A percentile compares a stretch with the other conserved stretches of the same genome.
Evolutionary conservation across 2,113 vertebrate species (phyloP).

Genomic region (Ceyx cyanopectus): DNA sequence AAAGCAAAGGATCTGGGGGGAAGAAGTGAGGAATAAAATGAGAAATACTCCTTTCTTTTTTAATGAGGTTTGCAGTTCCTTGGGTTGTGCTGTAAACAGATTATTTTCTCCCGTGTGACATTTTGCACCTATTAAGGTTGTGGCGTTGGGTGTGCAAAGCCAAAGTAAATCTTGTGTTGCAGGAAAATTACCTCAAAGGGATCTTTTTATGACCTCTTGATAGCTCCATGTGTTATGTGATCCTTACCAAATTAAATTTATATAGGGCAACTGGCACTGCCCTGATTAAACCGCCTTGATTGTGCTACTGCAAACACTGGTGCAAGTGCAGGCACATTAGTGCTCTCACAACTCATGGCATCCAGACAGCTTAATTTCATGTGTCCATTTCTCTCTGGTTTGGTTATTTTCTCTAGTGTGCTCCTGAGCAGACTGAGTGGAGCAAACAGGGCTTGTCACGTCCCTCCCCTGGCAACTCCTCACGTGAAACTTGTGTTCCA

Average conservation of each 20-base stretch:
- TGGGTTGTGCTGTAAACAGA: neutral
- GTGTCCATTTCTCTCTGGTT: neutral
- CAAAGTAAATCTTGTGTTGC: neutral
- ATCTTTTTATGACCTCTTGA: neutral
- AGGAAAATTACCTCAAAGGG: slow-evolving; percentile 5
- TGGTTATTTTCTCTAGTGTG: neutral
- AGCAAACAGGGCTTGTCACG: neutral
- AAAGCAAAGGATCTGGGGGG: neutral
- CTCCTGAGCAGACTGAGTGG: neutral
- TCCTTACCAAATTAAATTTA: slow-evolving; percentile 29
- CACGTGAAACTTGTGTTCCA: neutral
- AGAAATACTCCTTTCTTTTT: neutral
- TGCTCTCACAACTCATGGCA: neutral
- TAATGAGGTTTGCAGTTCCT: neutral
- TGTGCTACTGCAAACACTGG: neutral
- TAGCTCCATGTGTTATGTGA: neutral
- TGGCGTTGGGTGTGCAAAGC: neutral
- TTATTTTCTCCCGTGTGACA: neutral
- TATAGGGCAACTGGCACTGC: neutral
- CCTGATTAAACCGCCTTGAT: neutral
- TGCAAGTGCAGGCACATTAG: neutral
- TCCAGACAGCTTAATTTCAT: slow-evolving; percentile 21
- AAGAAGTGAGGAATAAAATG: neutral
- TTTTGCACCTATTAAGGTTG: neutral
- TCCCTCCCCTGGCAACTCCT: neutral